phyloP scores from a whole-genome alignment of 2,888 invertebrate species.

The Diarsia brunnea region DNA sequence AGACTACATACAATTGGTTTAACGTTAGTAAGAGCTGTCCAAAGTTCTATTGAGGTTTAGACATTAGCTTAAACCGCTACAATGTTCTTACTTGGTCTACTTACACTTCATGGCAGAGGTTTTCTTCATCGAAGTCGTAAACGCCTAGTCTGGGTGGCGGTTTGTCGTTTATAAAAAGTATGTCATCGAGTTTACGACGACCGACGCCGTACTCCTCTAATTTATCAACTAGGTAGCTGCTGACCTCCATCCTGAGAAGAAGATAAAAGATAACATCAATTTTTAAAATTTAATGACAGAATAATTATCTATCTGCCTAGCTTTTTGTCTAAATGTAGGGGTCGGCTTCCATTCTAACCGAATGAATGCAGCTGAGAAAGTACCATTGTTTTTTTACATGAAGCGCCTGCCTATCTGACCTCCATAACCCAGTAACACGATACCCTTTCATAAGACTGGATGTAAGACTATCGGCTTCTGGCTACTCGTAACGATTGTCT shows the following conservation, averaged over 20 bases:
- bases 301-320: too few species aligned
- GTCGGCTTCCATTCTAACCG: too few species aligned
- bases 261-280: background rate
- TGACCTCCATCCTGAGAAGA: constrained; percentile 55
- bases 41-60: background rate
- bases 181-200: constrained; percentile 85
- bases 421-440: too few species aligned
- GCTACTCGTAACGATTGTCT: too few species aligned
- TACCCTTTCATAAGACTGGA: too few species aligned
- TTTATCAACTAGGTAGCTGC: constrained; percentile 66
- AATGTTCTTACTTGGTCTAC: constrained; percentile 57
- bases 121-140: constrained; percentile 90
- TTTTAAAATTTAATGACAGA: too few species aligned
- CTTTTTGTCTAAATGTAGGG: too few species aligned
- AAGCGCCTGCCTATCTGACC: too few species aligned
- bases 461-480: too few species aligned
- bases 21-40: background rate
- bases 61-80: background rate
- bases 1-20: background rate
- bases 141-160: constrained; percentile 85
- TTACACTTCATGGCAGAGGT: constrained; percentile 90
- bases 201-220: constrained; percentile 84
- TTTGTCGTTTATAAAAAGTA: constrained; percentile 85
- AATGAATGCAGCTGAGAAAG: too few species aligned
- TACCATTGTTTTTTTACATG: too few species aligned